Percentiles rank a stretch among this genome's conserved stretches.
These are phyloP conservation scores for Andricus curvator DNA, from an alignment of 2,888 invertebrate genomes.

Conservation along the genomic window DNA sequence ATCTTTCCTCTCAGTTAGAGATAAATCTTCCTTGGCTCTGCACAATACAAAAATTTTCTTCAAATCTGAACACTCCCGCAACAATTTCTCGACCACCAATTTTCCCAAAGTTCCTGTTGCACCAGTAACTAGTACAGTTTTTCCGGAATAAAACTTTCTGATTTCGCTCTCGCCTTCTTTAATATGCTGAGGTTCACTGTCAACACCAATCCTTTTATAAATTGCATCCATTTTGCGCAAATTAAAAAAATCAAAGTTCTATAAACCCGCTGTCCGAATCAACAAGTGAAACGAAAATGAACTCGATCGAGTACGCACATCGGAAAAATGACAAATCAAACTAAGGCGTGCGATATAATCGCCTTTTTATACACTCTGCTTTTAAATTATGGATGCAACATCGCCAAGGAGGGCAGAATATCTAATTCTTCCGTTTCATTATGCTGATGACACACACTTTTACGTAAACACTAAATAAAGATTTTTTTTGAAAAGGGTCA, in stretches of 20 bases:
- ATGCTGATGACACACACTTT: slow-evolving; percentile 57
- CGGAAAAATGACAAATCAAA: slow-evolving; percentile 46
- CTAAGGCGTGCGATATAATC: slow-evolving; percentile 42
- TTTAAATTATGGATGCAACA: slow-evolving; percentile 44
- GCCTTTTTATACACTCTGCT: slow-evolving; percentile 47
- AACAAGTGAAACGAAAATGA: not conserved
- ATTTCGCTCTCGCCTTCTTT: slow-evolving; percentile 58
- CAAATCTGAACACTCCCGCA: slow-evolving; percentile 60
- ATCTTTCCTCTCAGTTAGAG: slow-evolving; percentile 52
- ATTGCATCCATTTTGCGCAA: slow-evolving; percentile 57
- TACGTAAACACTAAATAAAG: slow-evolving; percentile 48
- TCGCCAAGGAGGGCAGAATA: slow-evolving; percentile 42
- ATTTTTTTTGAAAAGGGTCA: not conserved
- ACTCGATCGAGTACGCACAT: slow-evolving; percentile 39
- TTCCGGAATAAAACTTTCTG: slow-evolving; percentile 60
- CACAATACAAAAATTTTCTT: slow-evolving; percentile 61
- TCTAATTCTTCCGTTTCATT: slow-evolving; percentile 38
- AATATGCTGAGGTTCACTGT: slow-evolving; percentile 45
- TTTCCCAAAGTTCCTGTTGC: slow-evolving; percentile 65
- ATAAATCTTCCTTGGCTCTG: slow-evolving; percentile 45
- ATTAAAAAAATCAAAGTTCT: not conserved
- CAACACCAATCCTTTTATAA: slow-evolving; percentile 59
- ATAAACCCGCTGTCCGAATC: slow-evolving; percentile 9
- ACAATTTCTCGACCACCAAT: slow-evolving; percentile 63
- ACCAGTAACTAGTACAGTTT: slow-evolving; percentile 64